These are phyloP conservation scores for Luehdorfia chinensis DNA, from an alignment of 1,140 invertebrate genomes.

Conservation along the genomic window DNA sequence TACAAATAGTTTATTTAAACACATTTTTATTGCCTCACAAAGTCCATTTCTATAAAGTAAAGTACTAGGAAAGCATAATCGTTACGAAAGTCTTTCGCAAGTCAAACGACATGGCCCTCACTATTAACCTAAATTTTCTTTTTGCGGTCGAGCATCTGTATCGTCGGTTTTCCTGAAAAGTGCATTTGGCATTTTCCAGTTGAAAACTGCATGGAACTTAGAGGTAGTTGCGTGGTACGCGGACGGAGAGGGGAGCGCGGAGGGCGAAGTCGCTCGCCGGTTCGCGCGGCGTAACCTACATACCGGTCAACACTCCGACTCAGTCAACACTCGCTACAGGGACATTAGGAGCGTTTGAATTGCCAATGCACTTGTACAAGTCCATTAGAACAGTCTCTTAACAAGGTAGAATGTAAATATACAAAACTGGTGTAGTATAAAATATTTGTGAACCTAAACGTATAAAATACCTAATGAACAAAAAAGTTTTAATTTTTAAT, in stretches of 20 bases:
- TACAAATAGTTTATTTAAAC: too few relatives aligned
- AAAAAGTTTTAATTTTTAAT: too few relatives aligned
- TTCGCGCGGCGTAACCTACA: slow-evolving; percentile 70
- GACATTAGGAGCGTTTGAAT: slow-evolving; percentile 61
- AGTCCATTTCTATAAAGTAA: neutral
- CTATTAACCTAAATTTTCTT: slow-evolving; percentile 54
- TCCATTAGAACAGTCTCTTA: slow-evolving; percentile 16
- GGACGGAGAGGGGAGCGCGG: slow-evolving; percentile 30
- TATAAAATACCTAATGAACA: too few relatives aligned
- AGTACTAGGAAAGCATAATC: neutral
- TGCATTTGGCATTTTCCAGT: slow-evolving; percentile 71
- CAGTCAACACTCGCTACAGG: slow-evolving; percentile 76
- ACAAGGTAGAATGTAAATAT: neutral
- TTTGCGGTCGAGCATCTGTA: slow-evolving; percentile 21
- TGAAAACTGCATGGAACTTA: slow-evolving; percentile 67
- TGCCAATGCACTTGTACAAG: slow-evolving; percentile 47
- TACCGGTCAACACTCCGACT: slow-evolving; percentile 75
- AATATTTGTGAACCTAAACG: too few relatives aligned
- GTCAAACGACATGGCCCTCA: neutral
- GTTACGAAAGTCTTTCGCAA: slow-evolving; percentile 5
- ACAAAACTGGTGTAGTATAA: neutral
- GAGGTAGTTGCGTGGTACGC: slow-evolving; percentile 61
- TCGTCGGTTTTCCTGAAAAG: slow-evolving; percentile 33
- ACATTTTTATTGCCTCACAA: too few relatives aligned
- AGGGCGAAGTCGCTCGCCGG: slow-evolving; percentile 33